Evolutionary conservation across 2,797 vertebrate species (phyloP), one percentile per base, ranked within the genome.

Genomic region (Discoglossus pictus): DNA sequence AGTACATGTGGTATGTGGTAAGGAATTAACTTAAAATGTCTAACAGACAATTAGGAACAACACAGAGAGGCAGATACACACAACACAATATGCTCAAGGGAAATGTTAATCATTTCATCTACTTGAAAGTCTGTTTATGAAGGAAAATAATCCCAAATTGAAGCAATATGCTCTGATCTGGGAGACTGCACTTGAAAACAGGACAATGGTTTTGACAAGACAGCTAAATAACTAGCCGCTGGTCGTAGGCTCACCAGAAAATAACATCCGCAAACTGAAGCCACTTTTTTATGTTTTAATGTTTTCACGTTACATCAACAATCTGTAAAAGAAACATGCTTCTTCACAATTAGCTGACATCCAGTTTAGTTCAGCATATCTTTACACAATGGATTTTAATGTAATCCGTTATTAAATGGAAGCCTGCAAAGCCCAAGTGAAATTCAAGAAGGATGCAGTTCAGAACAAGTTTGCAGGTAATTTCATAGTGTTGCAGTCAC

Each of bases 131-230:
- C 24, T 50, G 13, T 50, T 25, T 25, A 50, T 18, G 21, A 27
- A 62, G 21, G 56, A 23, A 38, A 62, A 39, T 15, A 48, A 36
- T 50, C 34, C 44, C n/a, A 50, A 62, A 50, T 62, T 50, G 27
- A 50, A 48, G 13, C 20, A 51, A 50, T 7, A 18, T 62, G 44
- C 42, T 34, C 42, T 23, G 18, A 47, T 18, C 12, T 36, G 27
- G 12, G 17, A 61, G 43, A 48, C 15, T 35, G 21, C 11, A 6
- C 21, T 21, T 23, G 12, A 25, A 13, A 50, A 50, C n/a, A 50
- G 23, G 2, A 27, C 46, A 50, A 50, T 25, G 12, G 27, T 27
- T 25, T 50, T 4, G 8, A 50, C 17, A 50, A 50, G 46, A 15
- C 21, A 50, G 46, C 3, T 13, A 56, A 56, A 39, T 40, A 56